Conservation (phyloP, 2,888 invertebrate species). For the Drosophila parthenogenetica region DNA sequence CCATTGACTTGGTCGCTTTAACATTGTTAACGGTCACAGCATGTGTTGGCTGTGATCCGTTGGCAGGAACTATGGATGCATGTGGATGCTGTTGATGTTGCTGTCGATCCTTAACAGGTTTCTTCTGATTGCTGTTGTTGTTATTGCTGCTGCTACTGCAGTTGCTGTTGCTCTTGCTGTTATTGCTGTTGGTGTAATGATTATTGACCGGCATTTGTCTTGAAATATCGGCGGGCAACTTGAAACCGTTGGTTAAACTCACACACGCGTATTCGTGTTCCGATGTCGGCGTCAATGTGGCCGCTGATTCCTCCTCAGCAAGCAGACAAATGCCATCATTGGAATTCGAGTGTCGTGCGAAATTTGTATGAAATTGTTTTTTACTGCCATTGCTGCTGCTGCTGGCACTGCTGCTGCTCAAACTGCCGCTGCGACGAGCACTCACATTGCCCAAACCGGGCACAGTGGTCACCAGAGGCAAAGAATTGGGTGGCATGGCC, state of each 20-base stretch:
- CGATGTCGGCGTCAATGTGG: constrained; percentile 81
- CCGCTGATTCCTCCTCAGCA: constrained; percentile 82
- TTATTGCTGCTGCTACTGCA: constrained; percentile 28
- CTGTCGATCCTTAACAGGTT: constrained; percentile 58
- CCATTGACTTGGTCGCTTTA: constrained; percentile 51
- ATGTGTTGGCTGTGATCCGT: constrained; percentile 63
- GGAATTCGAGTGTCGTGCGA: constrained; percentile 80
- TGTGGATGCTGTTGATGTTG: constrained; percentile 44
- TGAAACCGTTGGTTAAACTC: constrained; percentile 75
- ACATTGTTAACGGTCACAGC: constrained; percentile 57
- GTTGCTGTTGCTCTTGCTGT: constrained; percentile 30
- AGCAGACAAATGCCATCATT: constrained; percentile 82
- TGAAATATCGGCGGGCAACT: constrained; percentile 63
- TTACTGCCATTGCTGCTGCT: constrained; percentile 74
- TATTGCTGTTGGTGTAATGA: constrained; percentile 43
- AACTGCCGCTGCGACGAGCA: constrained; percentile 75
- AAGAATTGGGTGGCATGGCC: constrained; percentile 72
- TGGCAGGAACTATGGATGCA: constrained; percentile 82
- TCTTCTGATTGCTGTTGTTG: constrained; percentile 24
- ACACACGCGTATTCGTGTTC: constrained; percentile 74
- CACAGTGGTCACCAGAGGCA: constrained; percentile 67
- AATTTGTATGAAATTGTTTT: constrained; percentile 81
- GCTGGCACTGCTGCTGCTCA: constrained; percentile 77
- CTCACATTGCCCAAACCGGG: constrained; percentile 58
- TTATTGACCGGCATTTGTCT: constrained; percentile 23